Conservation (phyloP, 2,888 invertebrate genomes). For the Drosophila vallismaia region DNA sequence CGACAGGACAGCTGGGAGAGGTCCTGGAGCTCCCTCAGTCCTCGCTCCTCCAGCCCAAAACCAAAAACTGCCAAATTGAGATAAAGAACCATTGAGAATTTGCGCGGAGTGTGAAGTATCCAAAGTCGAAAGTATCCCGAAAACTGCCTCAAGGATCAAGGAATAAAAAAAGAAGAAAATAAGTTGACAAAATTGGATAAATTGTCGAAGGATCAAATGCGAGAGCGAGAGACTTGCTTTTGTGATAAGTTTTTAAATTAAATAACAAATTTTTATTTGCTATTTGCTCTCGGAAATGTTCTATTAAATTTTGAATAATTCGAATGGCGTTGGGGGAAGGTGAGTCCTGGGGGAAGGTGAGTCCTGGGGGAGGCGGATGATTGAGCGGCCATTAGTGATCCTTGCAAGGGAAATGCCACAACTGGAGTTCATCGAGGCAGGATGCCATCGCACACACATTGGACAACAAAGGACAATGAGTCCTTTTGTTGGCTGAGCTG, state of each 20-base stretch:
- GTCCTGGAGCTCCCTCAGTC: neutral
- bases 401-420: constrained; percentile 32
- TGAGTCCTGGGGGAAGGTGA: constrained; percentile 25
- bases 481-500: constrained; percentile 13
- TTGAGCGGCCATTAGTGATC: constrained; percentile 59
- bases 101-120: neutral
- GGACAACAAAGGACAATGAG: constrained; percentile 20
- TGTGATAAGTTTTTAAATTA: too few species aligned
- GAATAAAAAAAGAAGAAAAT: neutral
- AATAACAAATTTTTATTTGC: neutral
- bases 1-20: constrained; percentile 21
- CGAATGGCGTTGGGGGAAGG: too few species aligned
- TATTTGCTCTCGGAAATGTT: neutral
- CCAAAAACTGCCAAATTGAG: constrained; percentile 44
- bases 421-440: constrained; percentile 20
- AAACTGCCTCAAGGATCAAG: neutral
- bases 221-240: neutral
- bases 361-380: constrained; percentile 21
- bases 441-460: neutral
- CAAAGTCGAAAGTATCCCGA: neutral
- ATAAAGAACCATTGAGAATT: constrained; percentile 45
- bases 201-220: neutral
- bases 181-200: constrained; percentile 1
- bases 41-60: neutral
- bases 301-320: neutral